phyloP scores from a whole-genome alignment of 2,888 invertebrate genomes.

The Brachypalpus laphriformis region DNA sequence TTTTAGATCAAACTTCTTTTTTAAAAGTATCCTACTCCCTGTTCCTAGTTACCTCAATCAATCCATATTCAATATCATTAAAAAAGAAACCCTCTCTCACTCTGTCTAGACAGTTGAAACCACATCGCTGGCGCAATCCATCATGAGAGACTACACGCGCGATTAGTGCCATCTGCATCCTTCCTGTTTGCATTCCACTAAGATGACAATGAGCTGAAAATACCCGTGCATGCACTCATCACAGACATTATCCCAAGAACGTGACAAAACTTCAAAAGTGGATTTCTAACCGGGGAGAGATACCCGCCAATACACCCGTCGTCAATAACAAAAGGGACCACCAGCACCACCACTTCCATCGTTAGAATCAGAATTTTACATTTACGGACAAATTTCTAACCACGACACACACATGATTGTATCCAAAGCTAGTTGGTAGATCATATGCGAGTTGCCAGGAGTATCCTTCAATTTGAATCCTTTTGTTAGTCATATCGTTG shows the following conservation, averaged over 20 bases:
- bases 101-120: constrained; percentile 61
- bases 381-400: constrained; percentile 43
- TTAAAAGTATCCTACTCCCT: too few species aligned
- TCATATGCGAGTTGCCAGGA: constrained; percentile 14
- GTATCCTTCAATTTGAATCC: constrained; percentile 21
- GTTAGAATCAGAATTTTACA: constrained; percentile 12
- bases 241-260: constrained; percentile 67
- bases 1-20: too few species aligned
- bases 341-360: not conserved
- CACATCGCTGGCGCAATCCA: constrained; percentile 36
- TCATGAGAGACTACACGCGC: constrained; percentile 22
- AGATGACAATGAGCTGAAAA: constrained; percentile 72
- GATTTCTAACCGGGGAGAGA: not conserved
- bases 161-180: constrained; percentile 70
- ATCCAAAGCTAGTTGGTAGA: constrained; percentile 6
- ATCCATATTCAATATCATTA: constrained; percentile 8
- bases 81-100: not conserved
- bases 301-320: not conserved
- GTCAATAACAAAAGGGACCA: not conserved
- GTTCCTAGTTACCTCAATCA: constrained; percentile 28
- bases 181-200: constrained; percentile 72
- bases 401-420: constrained; percentile 19
- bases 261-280: constrained; percentile 67
- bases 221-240: constrained; percentile 66
- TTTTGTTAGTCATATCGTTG: constrained; percentile 1